These are phyloP conservation scores for Sanderia malayensis DNA, from an alignment of 30 jellyfish, hydroid and myxozoan species.

Conservation along the genomic window DNA sequence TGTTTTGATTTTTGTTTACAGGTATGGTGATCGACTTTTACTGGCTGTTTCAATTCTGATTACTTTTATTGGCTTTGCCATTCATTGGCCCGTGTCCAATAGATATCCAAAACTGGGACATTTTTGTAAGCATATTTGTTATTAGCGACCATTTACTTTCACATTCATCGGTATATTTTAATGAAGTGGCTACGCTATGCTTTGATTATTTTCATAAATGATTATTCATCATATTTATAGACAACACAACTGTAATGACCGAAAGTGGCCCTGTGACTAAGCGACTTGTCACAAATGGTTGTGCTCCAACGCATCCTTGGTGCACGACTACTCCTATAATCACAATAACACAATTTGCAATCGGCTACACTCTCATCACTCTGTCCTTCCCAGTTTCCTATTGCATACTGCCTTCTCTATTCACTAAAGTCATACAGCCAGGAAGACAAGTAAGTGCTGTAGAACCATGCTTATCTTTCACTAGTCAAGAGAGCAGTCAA, in stretches of 20 bases:
- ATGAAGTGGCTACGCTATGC: no score
- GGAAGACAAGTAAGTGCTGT: constrained; percentile 41
- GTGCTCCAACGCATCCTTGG: constrained; percentile 57
- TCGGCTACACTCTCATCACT: constrained; percentile 11
- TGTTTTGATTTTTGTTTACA: background rate
- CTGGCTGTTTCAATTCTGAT: constrained; percentile 12
- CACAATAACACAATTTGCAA: constrained; percentile 16
- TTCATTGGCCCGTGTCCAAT: constrained; percentile 40
- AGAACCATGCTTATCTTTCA: no score
- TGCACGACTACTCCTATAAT: constrained; percentile 30
- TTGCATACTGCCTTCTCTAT: constrained; percentile 32
- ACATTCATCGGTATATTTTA: no score
- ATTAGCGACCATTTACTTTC: no score
- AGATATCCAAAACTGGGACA: constrained; percentile 45
- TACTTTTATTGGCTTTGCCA: constrained; percentile 19
- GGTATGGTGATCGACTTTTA: constrained; percentile 47
- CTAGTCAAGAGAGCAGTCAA: no score
- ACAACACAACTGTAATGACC: constrained; percentile 23
- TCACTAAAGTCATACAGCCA: constrained; percentile 42
- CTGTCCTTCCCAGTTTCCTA: constrained; percentile 41
- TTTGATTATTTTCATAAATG: no score
- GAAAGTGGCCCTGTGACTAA: constrained; percentile 8
- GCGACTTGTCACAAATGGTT: constrained; percentile 30
- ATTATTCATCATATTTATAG: background rate
- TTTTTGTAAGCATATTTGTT: constrained; percentile 17